Conservation (phyloP, 2,797 vertebrate genomes). For the Megaceryle alcyon region DNA sequence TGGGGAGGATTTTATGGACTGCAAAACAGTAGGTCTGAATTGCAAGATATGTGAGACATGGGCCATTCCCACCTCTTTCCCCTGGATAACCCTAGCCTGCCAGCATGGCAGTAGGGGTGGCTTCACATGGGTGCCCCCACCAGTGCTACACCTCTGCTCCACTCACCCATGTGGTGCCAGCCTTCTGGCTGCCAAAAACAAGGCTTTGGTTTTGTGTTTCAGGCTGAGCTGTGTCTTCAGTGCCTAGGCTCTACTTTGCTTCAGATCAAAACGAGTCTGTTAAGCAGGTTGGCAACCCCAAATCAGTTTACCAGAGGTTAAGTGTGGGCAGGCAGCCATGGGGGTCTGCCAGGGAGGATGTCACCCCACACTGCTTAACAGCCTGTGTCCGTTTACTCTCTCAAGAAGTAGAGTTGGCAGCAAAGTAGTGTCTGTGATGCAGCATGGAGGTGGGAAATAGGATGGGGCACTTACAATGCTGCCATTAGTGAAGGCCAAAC, state of each 20-base stretch:
- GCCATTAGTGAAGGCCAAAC: not conserved
- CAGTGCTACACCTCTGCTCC: not conserved
- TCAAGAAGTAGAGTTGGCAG: not conserved
- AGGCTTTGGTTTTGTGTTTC: not conserved
- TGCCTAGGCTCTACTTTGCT: not conserved
- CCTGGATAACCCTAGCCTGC: not conserved
- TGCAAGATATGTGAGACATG: not conserved
- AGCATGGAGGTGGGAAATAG: not conserved
- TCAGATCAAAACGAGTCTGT: not conserved
- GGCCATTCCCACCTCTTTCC: not conserved
- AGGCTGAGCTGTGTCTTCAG: not conserved
- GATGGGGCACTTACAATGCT: not conserved
- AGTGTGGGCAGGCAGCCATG: not conserved
- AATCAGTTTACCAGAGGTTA: not conserved
- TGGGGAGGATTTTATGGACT: not conserved
- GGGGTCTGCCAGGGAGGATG: not conserved
- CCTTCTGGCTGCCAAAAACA: not conserved
- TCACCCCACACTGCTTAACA: not conserved
- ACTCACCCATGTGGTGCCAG: not conserved
- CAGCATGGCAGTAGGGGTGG: accelerated
- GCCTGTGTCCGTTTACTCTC: not conserved
- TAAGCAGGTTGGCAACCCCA: not conserved
- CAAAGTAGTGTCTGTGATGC: not conserved
- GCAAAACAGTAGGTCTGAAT: not conserved
- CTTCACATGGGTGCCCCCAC: not conserved